Evolutionary conservation across 2,113 vertebrate genomes (phyloP).

Genomic region (Pedetes capensis): DNA sequence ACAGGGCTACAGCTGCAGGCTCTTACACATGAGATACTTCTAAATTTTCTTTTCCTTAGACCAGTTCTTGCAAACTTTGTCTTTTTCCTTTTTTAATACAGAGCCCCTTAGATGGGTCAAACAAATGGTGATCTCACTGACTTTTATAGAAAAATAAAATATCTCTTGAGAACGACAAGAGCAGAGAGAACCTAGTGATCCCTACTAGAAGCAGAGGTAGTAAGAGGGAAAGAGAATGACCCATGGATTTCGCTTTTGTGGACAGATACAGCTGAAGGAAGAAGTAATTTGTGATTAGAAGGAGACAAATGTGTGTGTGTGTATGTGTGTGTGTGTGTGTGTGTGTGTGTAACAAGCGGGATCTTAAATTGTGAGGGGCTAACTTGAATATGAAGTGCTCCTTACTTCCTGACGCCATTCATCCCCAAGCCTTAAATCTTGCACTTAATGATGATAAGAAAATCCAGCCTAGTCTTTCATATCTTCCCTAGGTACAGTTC

Average conservation of each 20-base stretch:
- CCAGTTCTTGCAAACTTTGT: not conserved
- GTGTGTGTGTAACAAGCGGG: not conserved
- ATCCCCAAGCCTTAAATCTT: not conserved
- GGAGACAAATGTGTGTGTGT: not conserved
- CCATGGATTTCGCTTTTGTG: not conserved
- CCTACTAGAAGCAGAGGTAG: not conserved
- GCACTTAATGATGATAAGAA: not conserved
- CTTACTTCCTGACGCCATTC: not conserved
- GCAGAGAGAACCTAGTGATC: not conserved
- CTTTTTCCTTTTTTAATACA: not conserved
- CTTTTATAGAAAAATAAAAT: not conserved
- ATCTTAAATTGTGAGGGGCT: not conserved
- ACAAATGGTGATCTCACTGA: not conserved
- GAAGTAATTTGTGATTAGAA: not conserved
- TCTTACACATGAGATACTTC: not conserved
- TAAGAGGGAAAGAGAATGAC: not conserved
- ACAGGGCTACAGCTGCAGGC: too few species aligned
- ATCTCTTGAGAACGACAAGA: not conserved
- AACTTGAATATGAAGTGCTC: not conserved
- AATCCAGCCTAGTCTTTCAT: not conserved
- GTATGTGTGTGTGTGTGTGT: fast-evolving
- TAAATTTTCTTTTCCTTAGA: not conserved
- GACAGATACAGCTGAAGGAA: not conserved
- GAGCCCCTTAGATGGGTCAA: not conserved
- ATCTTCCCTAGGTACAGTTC: not conserved